A percentile compares a stretch with the other conserved stretches of the same genome.
Evolutionary conservation across 2,113 vertebrate genomes (phyloP).

Genomic region (Neodontobutis hainanensis): DNA sequence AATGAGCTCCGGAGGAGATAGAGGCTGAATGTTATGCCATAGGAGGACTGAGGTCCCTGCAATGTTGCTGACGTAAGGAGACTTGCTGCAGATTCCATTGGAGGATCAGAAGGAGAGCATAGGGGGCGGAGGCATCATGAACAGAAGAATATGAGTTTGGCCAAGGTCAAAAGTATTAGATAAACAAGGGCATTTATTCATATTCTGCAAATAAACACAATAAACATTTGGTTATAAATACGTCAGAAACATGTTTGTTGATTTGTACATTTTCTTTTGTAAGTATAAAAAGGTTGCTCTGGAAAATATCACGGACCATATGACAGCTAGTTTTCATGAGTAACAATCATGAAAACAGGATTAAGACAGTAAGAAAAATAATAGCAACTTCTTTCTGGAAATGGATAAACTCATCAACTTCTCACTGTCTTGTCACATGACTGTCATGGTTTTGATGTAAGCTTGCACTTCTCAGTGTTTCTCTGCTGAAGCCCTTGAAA

Average conservation of each 20-base stretch:
- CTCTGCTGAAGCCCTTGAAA: conserved; percentile 68
- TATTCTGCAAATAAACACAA: conserved; percentile 40
- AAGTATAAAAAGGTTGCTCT: neutral
- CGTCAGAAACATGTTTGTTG: too few species aligned
- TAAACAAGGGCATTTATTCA: conserved; percentile 65
- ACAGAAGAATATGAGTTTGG: conserved; percentile 56
- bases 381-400: neutral
- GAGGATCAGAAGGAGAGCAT: conserved; percentile 52
- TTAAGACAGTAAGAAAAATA: conserved; percentile 20
- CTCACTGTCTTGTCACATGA: conserved; percentile 3
- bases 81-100: conserved; percentile 60
- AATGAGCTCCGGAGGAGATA: conserved; percentile 73
- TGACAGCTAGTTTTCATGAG: conserved; percentile 14
- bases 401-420: conserved; percentile 9
- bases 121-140: conserved; percentile 45
- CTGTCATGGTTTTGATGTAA: conserved; percentile 38
- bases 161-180: conserved; percentile 71
- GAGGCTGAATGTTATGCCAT: conserved; percentile 66
- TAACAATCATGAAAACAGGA: conserved; percentile 12
- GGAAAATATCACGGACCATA: conserved; percentile 12
- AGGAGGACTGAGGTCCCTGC: conserved; percentile 72
- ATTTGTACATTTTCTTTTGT: neutral
- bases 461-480: conserved; percentile 41
- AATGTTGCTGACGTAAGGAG: conserved; percentile 74
- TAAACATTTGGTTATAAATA: conserved; percentile 17